Base-by-base conservation (phyloP, 2,888 invertebrate species). In the Spilarctia lutea region DNA sequence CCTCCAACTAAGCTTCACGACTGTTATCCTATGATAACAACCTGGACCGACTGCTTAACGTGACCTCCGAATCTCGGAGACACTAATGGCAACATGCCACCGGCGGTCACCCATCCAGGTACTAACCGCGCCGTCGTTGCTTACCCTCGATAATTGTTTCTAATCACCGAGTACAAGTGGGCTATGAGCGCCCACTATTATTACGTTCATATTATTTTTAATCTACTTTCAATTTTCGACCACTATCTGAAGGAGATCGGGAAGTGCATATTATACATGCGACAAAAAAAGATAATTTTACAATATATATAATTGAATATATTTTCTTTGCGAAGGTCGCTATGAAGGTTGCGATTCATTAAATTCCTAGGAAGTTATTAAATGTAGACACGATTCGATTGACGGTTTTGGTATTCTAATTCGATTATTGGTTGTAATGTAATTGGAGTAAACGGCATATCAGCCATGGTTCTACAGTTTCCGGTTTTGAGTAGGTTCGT, bases 311-410 rank as follows among this genome's bases (percentile, higher is more conserved):
- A 71, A 35, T 73, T 27, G 71, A 67, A 45, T 68, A 33, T 79
- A 83, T 81, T 83, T 80, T 80, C 75, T 83, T 75, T 48, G 65
- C 75, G 78, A 81, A 88, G 89, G 89, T 79, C 75, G 69, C 76
- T 68, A 76, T 75, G 84, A 87, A 75, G 88, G 89, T 80, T 83
- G 78, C 71, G 68, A 85, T 84, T 86, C 83, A 77, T 74, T 76
- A 20, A 63, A 39, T 45, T 65, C 65, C 20, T 68, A 81, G 84
- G 85, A 85, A 85, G 85, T 85, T 78, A 78, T 81, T 85, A 76
- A 60, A 27, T 69, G 45, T 27, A 73, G 69, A 71, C 73, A 76
- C 81, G 79, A 79, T 74, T 56, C 74, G 73, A 68, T 75, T 79
- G 75, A 7, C 67, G 73, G 16, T 74, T 68, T 16, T 39, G 65